These are phyloP conservation scores for Bombus turneri DNA, from an alignment of 1,140 invertebrate species.

Conservation along the genomic window DNA sequence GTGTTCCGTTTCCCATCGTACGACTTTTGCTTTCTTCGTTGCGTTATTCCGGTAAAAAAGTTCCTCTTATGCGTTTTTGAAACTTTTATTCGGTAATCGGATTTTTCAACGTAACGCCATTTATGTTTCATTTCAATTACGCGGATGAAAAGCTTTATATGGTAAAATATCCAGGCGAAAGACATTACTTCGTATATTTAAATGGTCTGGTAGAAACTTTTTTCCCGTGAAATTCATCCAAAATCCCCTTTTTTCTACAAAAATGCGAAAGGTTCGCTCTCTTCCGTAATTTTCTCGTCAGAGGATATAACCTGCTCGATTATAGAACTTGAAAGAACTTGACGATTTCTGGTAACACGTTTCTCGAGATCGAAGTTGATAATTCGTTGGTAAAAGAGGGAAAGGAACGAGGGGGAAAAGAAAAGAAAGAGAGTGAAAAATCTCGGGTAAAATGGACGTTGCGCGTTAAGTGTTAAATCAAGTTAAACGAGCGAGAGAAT, in stretches of 20 bases:
- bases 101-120: constrained; percentile 25
- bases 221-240: background rate
- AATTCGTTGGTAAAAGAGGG: background rate
- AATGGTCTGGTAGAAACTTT: background rate
- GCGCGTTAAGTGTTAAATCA: background rate
- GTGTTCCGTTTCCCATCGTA: background rate
- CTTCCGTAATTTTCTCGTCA: background rate
- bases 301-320: background rate
- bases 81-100: constrained; percentile 24
- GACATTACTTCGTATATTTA: background rate
- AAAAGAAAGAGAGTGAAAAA: background rate
- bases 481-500: background rate
- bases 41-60: background rate
- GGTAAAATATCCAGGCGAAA: background rate
- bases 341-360: background rate
- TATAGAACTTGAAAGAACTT: background rate
- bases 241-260: background rate
- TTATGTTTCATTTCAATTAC: constrained; percentile 27
- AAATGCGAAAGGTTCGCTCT: background rate
- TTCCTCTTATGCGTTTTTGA: background rate
- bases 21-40: background rate
- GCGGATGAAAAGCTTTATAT: background rate
- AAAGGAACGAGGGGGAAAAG: background rate
- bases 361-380: background rate
- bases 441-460: background rate